Percentiles rank a stretch among this genome's conserved stretches.
These are phyloP conservation scores for Syrista parreyssii DNA, from an alignment of 2,888 invertebrate genomes.

Conservation along the genomic window DNA sequence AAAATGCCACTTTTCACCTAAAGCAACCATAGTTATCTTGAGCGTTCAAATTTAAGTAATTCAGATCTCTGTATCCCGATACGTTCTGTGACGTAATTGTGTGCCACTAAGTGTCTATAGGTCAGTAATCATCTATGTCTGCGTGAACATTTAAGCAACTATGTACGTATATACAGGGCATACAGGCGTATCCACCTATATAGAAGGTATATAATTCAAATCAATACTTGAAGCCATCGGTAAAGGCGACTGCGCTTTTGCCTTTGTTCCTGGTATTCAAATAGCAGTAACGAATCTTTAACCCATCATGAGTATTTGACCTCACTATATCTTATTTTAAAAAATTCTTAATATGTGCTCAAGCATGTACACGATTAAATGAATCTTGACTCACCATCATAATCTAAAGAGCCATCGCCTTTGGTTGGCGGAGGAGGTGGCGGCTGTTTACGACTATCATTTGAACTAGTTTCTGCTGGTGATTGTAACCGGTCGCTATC, in stretches of 20 bases:
- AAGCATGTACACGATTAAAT: constrained; percentile 5
- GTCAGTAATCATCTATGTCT: neutral
- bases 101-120: neutral
- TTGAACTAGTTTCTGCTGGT: constrained; percentile 35
- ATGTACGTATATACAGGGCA: neutral
- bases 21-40: neutral
- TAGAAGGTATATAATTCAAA: constrained; percentile 20
- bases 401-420: constrained; percentile 81
- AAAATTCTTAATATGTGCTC: neutral
- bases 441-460: constrained; percentile 55
- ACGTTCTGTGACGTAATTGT: neutral
- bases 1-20: neutral
- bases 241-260: constrained; percentile 39
- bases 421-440: constrained; percentile 70
- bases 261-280: neutral
- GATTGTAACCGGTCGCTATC: constrained; percentile 47
- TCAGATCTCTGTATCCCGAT: neutral
- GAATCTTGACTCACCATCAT: constrained; percentile 74
- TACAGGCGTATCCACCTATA: neutral
- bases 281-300: neutral
- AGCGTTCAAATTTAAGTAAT: neutral
- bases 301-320: neutral
- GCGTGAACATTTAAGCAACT: neutral
- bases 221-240: constrained; percentile 50
- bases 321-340: neutral